A percentile compares a stretch with the other conserved stretches of the same genome.
These are phyloP conservation scores for Philypnodon macrostomus DNA, from an alignment of 2,797 vertebrate genomes.

Conservation along the genomic window DNA sequence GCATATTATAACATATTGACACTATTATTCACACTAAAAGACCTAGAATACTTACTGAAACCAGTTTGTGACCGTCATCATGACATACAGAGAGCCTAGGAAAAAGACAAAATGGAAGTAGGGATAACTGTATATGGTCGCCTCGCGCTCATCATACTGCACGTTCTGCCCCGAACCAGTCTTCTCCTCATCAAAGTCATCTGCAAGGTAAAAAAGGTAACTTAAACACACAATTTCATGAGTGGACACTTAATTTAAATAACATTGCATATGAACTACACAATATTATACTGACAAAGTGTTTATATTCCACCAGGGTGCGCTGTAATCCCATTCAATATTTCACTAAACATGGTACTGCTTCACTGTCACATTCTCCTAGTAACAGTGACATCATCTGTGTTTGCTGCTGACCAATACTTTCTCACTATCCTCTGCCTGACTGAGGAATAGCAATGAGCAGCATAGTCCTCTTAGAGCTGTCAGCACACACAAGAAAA, in stretches of 20 bases:
- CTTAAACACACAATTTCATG: too few species aligned
- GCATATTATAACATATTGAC: too few species aligned
- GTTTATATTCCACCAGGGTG: constrained; percentile 59
- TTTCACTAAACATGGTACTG: neutral
- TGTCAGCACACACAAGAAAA: constrained; percentile 18
- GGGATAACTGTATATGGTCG: constrained; percentile 87
- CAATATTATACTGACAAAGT: neutral
- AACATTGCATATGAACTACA: too few species aligned
- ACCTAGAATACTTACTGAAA: constrained; percentile 87
- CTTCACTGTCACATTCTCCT: constrained; percentile 59
- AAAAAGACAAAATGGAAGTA: constrained; percentile 96
- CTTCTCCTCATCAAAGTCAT: constrained; percentile 72
- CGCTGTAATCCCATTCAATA: constrained; percentile 34
- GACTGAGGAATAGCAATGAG: constrained; percentile 61
- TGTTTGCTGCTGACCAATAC: constrained; percentile 75
- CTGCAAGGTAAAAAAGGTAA: constrained; percentile 61
- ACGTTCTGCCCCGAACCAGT: constrained; percentile 83
- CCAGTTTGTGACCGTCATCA: constrained; percentile 99
- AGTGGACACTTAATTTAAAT: too few species aligned
- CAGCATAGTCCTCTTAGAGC: constrained; percentile 21
- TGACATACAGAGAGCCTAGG: constrained; percentile 93
- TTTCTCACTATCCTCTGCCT: constrained; percentile 55
- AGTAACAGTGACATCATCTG: constrained; percentile 78
- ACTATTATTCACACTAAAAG: too few species aligned
- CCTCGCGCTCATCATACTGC: constrained; percentile 86